A percentile compares a stretch with the other conserved stretches of the same genome.
phyloP scores from a whole-genome alignment of 2,797 vertebrate species.

The Sebastes trivittatus region DNA sequence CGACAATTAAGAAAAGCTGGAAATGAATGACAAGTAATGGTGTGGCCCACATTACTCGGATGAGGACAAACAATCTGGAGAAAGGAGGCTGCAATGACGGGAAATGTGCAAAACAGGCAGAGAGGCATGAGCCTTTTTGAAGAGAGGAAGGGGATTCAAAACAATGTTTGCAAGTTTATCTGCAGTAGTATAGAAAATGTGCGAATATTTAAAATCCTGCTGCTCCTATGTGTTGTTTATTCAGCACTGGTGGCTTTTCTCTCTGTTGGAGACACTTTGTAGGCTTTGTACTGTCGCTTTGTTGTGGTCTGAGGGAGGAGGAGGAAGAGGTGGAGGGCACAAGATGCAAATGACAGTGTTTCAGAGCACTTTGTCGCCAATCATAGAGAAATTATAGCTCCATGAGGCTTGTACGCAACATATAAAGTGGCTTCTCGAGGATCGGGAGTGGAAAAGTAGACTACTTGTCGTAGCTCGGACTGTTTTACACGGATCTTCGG shows the following conservation, averaged over 20 bases:
- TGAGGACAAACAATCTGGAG: conserved; percentile 29
- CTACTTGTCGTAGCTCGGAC: not conserved
- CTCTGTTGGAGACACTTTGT: conserved; percentile 81
- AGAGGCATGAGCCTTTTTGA: not conserved
- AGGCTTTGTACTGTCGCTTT: conserved; percentile 83
- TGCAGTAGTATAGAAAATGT: not conserved
- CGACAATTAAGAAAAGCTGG: conserved; percentile 51
- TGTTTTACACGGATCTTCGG: not conserved
- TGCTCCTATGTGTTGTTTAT: conserved; percentile 47
- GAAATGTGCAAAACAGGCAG: conserved; percentile 13
- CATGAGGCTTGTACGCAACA: conserved; percentile 84
- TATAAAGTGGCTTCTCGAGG: conserved; percentile 79
- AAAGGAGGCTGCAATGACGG: conserved; percentile 44
- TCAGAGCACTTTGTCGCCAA: conserved; percentile 83
- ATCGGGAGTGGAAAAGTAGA: conserved; percentile 1
- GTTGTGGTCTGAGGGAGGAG: conserved; percentile 52
- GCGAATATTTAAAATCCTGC: not conserved
- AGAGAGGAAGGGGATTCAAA: not conserved
- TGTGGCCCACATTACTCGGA: conserved; percentile 37
- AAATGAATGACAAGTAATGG: conserved; percentile 60
- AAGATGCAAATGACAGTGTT: conserved; percentile 89
- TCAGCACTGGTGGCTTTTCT: conserved; percentile 80
- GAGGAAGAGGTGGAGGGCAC: conserved; percentile 47
- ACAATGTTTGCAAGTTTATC: not conserved
- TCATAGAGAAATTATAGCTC: conserved; percentile 87